Base-by-base conservation (phyloP, 1,140 invertebrate genomes). In the Drosophila athabasca region DNA sequence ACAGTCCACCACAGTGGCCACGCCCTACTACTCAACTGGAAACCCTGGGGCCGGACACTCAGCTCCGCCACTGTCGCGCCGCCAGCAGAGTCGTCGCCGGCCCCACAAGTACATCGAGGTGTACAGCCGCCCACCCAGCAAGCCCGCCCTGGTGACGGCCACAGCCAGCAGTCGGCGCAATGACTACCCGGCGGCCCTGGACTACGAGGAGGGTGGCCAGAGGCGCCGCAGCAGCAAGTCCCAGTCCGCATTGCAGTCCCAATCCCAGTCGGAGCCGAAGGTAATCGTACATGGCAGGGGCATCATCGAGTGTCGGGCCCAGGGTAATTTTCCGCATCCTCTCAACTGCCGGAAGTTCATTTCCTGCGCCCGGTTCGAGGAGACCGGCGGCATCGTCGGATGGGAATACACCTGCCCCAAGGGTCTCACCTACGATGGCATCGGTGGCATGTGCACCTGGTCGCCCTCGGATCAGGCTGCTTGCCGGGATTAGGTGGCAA, bases 401-500 rank as follows among this genome's bases (percentile, higher is more conserved):
- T 97, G 96, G 94, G 96, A 97, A 69, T 97, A 97, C 91, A 96
- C 96, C 0, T 98, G 97, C 90, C 96, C 97, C 0, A 94, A 95
- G 60, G 95, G 95, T 24, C 92, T 97, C 0, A 96, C 95, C 59
- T 98, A 97, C 89, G 97, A 97, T 91, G 96, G 96, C 0, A 94
- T 97, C 4, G 96, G 96, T 15, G 96, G 96, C 19, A 97, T 97
- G 70, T 98, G 97, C 87, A 97, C 97, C 90, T 97, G 96, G 96
- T 95, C 95, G 1, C 46, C 76, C 39, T 43, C 81, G 44, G 94
- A 95, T 4, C 95, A 95, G 43, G 57, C 4, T 39, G 35, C 26
- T 8, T 97, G 96, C 78, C 94, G 81, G 24, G 84, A 84, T 31
- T 88, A 64, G 77, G 4, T 39, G 35, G 35, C 35, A 39, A 39